Conservation (phyloP, 1,140 invertebrate genomes). For the Lethocerus indicus region DNA sequence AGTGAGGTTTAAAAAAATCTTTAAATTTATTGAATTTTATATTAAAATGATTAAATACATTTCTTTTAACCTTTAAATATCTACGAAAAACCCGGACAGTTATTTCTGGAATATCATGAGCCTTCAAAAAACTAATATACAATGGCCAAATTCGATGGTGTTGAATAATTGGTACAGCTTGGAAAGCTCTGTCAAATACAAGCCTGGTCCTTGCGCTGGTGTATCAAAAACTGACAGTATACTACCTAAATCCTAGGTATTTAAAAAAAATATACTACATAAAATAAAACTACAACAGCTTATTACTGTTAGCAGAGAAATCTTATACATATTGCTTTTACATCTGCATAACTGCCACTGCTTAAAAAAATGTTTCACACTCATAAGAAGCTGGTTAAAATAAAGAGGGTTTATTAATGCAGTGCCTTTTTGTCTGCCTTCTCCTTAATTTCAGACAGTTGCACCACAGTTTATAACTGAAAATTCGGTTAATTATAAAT, state of each 20-base stretch:
- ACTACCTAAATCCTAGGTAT: slow-evolving; percentile 99
- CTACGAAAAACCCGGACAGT: slow-evolving; percentile 86
- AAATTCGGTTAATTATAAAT: too few relatives aligned
- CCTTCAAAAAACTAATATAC: slow-evolving; percentile 83
- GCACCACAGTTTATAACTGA: slow-evolving; percentile 96
- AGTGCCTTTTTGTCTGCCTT: slow-evolving; percentile 61
- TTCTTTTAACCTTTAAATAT: slow-evolving; percentile 77
- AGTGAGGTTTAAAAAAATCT: too few relatives aligned
- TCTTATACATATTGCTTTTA: too few relatives aligned
- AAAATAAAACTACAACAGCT: neutral
- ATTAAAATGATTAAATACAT: too few relatives aligned
- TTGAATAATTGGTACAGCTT: slow-evolving; percentile 93
- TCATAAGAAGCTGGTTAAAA: too few relatives aligned
- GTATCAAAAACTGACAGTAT: slow-evolving; percentile 82
- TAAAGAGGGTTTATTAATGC: slow-evolving; percentile 71
- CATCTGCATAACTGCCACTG: too few relatives aligned
- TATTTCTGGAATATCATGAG: slow-evolving; percentile 86
- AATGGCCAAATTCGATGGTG: slow-evolving; percentile 95
- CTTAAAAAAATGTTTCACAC: too few relatives aligned
- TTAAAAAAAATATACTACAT: slow-evolving; percentile 22
- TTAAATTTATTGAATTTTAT: too few relatives aligned
- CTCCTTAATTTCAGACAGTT: slow-evolving; percentile 77
- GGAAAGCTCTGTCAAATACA: slow-evolving; percentile 82
- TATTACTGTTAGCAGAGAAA: too few relatives aligned
- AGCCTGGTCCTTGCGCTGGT: slow-evolving; percentile 75